These are phyloP conservation scores for Aphelocoma coerulescens DNA, from an alignment of 2,113 vertebrate genomes.

Conservation along the genomic window DNA sequence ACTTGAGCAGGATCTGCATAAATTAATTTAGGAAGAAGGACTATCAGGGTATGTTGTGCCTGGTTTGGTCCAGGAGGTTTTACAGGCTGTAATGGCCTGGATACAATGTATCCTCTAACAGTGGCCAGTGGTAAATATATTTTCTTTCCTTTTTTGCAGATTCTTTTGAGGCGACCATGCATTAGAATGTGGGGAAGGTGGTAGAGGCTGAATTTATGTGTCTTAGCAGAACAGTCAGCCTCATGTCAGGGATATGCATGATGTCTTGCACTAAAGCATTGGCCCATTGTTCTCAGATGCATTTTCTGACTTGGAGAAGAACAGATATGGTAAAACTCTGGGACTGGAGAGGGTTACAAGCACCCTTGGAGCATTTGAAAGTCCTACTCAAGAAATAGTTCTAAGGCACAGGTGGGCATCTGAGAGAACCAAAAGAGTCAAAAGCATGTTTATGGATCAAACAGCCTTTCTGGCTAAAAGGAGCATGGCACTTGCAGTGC, in stretches of 20 bases:
- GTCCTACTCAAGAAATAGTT: constrained; percentile 17
- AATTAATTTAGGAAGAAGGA: background rate
- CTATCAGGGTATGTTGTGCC: background rate
- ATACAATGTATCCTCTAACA: background rate
- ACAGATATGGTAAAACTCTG: background rate
- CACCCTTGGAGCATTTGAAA: constrained; percentile 12
- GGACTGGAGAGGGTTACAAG: background rate
- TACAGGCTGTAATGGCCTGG: background rate
- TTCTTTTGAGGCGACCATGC: background rate
- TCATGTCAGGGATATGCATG: accelerated
- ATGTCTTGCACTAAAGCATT: background rate
- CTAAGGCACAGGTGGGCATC: constrained; percentile 12
- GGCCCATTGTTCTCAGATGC: background rate
- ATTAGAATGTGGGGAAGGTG: background rate
- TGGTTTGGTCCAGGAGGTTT: background rate
- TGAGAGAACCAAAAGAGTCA: constrained; percentile 3
- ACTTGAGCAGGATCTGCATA: background rate
- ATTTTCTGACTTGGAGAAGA: background rate
- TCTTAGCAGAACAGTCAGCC: background rate
- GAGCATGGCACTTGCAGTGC: background rate
- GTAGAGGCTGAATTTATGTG: background rate
- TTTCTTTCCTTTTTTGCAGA: background rate
- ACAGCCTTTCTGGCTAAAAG: constrained; percentile 41
- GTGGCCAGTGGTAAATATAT: background rate
- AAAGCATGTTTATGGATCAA: background rate